Evolutionary conservation across 2,888 invertebrate species (phyloP), one percentile per base, ranked within the genome.

Genomic region (Homarus gammarus): DNA sequence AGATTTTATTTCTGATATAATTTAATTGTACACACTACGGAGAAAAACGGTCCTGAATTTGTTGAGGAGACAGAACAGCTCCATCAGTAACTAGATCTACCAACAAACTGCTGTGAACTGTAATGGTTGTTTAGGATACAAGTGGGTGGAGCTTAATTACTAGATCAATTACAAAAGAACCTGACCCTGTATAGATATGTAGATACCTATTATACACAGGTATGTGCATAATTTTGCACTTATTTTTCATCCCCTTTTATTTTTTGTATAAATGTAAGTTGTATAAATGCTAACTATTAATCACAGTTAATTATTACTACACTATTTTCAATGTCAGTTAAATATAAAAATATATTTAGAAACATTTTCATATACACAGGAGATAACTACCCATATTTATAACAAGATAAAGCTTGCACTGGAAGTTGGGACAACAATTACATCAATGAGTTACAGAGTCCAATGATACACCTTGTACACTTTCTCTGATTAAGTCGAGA

Each of bases 271-370:
- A 64, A 64, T 64, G 72, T 75, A 40, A 75, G 0, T 22, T 36
- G 40, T 38, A 72, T 38, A 72, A 72, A 70, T 51, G 70, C 72
- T 72, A 83, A 51, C 72, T 70, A 68, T 38, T 83, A 70, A 83
- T 83, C 83, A 83, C 72, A 72, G 72, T 72, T 72, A 83, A 72
- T 83, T 51, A 51, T 83, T 51, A 51, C 72, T 83, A 83, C 51
- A 38, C 70, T 72, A 31, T 36, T 70, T 70, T 83, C 83, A 75
- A 49, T 44, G 49, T 75, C n/a, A 75, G 27, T 83, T 72, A 51
- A 72, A 83, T 83, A 83, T 72, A 83, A 83, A 83, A 83, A 83
- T 83, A 83, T 83, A 83, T 83, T 72, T 72, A 70, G 70, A 72
- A 83, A 51, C 51, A 44, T 78, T 79, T 83, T 36, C 68, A 31